Base-by-base conservation (phyloP, 2,888 invertebrate genomes). In the Thymelicus acteon region DNA sequence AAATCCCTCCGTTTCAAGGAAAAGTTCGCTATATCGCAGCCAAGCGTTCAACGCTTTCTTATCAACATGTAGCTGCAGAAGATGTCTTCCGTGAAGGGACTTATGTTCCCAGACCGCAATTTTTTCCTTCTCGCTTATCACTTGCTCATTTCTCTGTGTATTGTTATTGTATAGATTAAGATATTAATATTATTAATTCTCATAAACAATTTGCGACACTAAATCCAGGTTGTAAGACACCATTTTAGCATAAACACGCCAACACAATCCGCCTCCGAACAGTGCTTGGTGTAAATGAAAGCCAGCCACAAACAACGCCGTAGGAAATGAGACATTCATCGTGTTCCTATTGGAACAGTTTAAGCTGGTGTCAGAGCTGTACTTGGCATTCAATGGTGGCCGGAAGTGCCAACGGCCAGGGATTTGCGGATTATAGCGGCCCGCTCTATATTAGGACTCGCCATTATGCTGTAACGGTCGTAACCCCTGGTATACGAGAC, bases 341-440 rank as follows among this genome's bases (percentile, higher is more conserved):
- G 64, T 70, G 63, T 70, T 63, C 57, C 60, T 70, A 63, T 70
- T 58, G 61, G 68, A 68, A 69, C 63, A 69, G 69, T 70, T 60
- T 60, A 64, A 70, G 69, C 69, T 70, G 24, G 49, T 64, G 69
- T 70, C 69, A 68, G 62, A 68, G 61, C 68, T 62, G 69, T 64
- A 64, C 63, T 70, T 64, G 69, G 69, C 69, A 70, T 70, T 70
- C 63, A 70, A 70, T 70, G 63, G 69, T 62, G 58, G 39, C 58
- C 69, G 69, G 69, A 70, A 70, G 58, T 60, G 58, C 58, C 40
- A 19, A 49, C 37, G 63, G 67, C 67, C 52, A 61, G 73, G 73
- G 66, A 72, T 65, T 68, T 72, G 68, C 57, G 67, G 68, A 62
- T 58, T 68, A 68, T 68, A 67, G 71, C 71, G 70, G 72, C 58